These are phyloP conservation scores for Rhynchotus rufescens DNA, from an alignment of 2,797 vertebrate species.

Conservation along the genomic window DNA sequence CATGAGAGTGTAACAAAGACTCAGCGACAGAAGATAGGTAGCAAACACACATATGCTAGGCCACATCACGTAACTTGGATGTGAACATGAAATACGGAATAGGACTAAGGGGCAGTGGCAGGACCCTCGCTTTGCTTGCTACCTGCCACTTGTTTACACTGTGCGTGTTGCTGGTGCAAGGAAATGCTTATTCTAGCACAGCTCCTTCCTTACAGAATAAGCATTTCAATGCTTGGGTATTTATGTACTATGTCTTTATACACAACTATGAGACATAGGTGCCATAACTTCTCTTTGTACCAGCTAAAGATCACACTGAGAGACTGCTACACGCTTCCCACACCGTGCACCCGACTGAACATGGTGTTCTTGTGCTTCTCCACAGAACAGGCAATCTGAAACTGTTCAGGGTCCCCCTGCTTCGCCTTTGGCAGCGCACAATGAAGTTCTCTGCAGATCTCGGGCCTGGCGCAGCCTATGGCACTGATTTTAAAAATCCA, in stretches of 20 bases:
- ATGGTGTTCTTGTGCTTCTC: neutral
- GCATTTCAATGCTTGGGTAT: neutral
- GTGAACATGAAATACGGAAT: neutral
- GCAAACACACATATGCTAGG: neutral
- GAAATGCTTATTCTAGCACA: neutral
- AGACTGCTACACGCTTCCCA: fast-evolving
- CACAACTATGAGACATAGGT: neutral
- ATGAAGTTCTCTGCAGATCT: fast-evolving
- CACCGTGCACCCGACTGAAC: neutral
- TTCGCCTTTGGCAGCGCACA: neutral
- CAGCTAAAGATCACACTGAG: neutral
- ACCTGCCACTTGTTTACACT: neutral
- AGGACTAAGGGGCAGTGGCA: neutral
- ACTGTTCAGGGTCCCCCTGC: neutral
- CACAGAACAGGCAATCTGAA: neutral
- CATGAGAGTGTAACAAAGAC: neutral
- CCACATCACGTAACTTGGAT: neutral
- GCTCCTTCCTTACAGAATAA: neutral
- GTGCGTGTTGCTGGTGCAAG: neutral
- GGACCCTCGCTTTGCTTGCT: neutral
- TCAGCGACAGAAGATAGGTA: neutral
- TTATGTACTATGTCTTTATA: neutral
- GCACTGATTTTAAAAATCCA: neutral
- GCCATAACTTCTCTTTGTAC: neutral
- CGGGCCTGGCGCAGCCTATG: neutral